These are phyloP conservation scores for Clytia hemisphaerica DNA, from an alignment of 30 jellyfish, hydroid and myxozoan species.

Conservation along the genomic window DNA sequence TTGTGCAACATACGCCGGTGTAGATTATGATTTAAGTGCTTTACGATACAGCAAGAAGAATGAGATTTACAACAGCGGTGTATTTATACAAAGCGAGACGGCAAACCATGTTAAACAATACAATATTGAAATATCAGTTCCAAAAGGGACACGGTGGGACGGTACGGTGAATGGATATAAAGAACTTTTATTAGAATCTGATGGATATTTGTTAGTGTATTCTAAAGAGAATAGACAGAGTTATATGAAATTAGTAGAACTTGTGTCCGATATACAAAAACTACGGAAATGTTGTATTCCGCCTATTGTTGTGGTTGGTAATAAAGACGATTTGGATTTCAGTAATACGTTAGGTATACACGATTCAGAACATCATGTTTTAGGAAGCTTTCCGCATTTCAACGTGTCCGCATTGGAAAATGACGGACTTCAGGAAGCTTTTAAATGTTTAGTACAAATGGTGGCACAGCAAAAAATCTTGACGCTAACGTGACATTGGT, in stretches of 20 bases:
- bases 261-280: neutral
- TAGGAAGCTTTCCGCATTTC: constrained; percentile 2
- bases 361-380: neutral
- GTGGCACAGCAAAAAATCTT: no score
- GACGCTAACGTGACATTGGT: no score
- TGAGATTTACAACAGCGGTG: neutral
- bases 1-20: neutral
- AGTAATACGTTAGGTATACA: neutral
- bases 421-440: constrained; percentile 17
- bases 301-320: neutral
- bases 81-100: neutral
- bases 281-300: neutral
- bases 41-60: neutral
- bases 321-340: neutral
- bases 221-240: constrained; percentile 11
- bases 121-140: neutral
- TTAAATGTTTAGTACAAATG: constrained; percentile 9
- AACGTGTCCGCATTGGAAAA: neutral
- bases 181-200: neutral
- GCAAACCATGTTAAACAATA: neutral
- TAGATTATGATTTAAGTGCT: neutral
- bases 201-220: constrained; percentile 10
- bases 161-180: neutral
- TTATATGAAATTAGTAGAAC: constrained; percentile 4
- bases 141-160: neutral